Conservation (phyloP, 1,140 invertebrate genomes). For the Drosophila lowei region DNA sequence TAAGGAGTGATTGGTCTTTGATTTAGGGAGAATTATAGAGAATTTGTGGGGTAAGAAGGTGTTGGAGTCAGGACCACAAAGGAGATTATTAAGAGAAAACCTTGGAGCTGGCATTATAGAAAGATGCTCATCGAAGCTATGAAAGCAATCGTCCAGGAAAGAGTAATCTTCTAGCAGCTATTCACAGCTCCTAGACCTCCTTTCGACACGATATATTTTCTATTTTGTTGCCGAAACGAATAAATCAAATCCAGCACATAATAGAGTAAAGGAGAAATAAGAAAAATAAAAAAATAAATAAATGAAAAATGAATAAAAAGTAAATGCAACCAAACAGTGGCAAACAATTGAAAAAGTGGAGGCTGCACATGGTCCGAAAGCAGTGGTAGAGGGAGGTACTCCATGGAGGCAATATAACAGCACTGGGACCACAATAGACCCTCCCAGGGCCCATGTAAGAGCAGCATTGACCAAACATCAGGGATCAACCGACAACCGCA, state of each 20-base stretch:
- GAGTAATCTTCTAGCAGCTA: not conserved
- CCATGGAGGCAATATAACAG: no score
- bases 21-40: no score
- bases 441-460: not conserved
- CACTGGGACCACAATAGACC: not conserved
- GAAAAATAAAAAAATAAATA: slow-evolving; percentile 1
- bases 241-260: slow-evolving; percentile 32
- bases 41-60: no score
- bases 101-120: no score
- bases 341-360: slow-evolving; percentile 24
- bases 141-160: not conserved
- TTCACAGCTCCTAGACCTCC: not conserved
- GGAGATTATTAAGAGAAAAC: no score
- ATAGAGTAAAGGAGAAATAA: slow-evolving; percentile 3
- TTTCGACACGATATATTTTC: slow-evolving; percentile 15
- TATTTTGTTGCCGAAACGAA: not conserved
- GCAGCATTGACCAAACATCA: not conserved
- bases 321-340: slow-evolving; percentile 18
- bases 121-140: no score
- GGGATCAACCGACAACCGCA: not conserved
- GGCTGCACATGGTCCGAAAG: not conserved
- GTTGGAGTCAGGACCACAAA: no score
- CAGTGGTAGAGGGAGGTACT: not conserved
- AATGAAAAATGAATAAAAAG: not conserved
- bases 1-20: no score